Base-by-base conservation (phyloP, 2,888 invertebrate species). In the Conchocele bisecta region DNA sequence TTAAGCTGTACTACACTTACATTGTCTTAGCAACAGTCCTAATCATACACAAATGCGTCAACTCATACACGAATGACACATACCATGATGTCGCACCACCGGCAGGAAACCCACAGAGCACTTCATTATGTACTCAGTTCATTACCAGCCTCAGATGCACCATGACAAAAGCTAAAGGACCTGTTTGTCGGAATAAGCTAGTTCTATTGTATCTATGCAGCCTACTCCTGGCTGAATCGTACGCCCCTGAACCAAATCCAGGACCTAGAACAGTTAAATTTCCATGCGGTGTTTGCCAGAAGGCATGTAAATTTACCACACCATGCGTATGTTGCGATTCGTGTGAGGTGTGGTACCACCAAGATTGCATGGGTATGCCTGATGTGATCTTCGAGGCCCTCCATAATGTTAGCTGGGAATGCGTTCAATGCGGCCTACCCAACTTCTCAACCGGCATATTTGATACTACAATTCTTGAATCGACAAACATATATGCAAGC, bases 161-260 rank as follows among this genome's bases (percentile, higher is more conserved):
- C 29, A 28, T 50, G 29, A n/a, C 50, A 50, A 50, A 50, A 28
- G 9, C 37, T 35, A 61, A 51, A 24, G 65, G 58, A 2, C 65
- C 65, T 24, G 65, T 65, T 1, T 57, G 65, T 50, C 31, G 65
- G 1, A 28, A 65, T 1, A 65, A 56, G 31, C 29, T 50, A 15
- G 57, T 65, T 2, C 31, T 65, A 13, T 41, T 65, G 9, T 65
- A 65, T 31, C 65, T 57, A 3, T 65, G 65, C 41, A 9, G 5
- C 20, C 37, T 65, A 7, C 46, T 65, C n/a, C 24, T 65, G 17
- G 41, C 48, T 13, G 57, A 42, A 22, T 48, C 57, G 9, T 50
- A 39, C 41, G 60, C 60, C 11, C 56, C 48, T 6, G 65, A 65
- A 31, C 66, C 50, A 5, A 66, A 66, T 22, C 66, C 58, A 37